Evolutionary conservation across 2,888 invertebrate species (phyloP).

Genomic region (Synanthedon tipuliformis): DNA sequence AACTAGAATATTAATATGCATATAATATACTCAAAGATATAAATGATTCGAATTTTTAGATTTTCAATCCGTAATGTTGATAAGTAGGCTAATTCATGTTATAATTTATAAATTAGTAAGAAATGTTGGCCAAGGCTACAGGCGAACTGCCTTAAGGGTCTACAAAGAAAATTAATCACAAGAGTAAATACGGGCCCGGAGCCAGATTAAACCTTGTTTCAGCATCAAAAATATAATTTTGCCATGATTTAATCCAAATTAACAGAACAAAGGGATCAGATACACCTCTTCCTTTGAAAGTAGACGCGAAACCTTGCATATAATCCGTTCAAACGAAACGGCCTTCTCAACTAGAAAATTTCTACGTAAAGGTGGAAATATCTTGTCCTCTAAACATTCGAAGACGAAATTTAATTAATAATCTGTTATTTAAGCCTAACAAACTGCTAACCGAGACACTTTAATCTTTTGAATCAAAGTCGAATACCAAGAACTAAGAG

Average conservation of each 20-base stretch:
- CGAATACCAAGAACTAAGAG: too few species aligned
- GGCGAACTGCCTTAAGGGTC: not conserved
- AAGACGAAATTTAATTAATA: too few species aligned
- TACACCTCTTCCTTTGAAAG: not conserved
- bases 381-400: not conserved
- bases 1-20: too few species aligned
- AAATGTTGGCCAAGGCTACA: not conserved
- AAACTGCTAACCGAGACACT: too few species aligned
- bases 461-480: too few species aligned
- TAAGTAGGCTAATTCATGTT: not conserved
- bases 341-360: not conserved
- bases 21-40: too few species aligned
- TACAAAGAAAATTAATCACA: not conserved
- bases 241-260: not conserved
- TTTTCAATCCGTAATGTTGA: not conserved
- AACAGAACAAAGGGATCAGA: not conserved
- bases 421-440: too few species aligned
- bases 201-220: not conserved
- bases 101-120: not conserved
- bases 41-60: not conserved
- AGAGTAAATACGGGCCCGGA: not conserved
- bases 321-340: not conserved
- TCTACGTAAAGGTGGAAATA: not conserved
- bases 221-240: not conserved
- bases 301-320: not conserved